These are phyloP conservation scores for Sycobia sp. DNA, from an alignment of 1,140 invertebrate species.

Conservation along the genomic window DNA sequence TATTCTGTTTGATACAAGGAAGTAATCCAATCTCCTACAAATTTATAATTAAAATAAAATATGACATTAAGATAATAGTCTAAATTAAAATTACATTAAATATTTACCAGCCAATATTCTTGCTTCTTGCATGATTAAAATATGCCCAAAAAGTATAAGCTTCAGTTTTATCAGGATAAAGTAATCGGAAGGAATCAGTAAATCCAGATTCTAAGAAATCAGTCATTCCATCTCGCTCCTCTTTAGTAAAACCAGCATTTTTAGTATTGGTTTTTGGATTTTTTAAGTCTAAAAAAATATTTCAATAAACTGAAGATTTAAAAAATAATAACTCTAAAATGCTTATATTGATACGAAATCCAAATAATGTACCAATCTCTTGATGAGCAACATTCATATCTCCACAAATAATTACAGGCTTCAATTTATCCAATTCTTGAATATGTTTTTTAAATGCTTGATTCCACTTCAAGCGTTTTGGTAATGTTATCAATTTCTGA, in stretches of 20 bases:
- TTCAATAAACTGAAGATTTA: background rate
- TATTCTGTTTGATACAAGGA: conserved; percentile 83
- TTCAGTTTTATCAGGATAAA: conserved; percentile 84
- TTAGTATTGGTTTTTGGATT: conserved; percentile 94
- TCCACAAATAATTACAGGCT: conserved; percentile 93
- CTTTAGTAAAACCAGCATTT: conserved; percentile 93
- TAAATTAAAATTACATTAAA: conserved; percentile 16
- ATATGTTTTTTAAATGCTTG: conserved; percentile 78
- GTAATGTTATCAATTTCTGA: conserved; percentile 81
- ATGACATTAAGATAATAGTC: conserved; percentile 21
- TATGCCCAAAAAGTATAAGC: conserved; percentile 97
- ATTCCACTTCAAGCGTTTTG: conserved; percentile 92
- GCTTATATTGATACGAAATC: too few relatives aligned
- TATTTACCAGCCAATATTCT: conserved; percentile 92
- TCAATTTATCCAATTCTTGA: conserved; percentile 82
- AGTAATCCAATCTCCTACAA: conserved; percentile 91
- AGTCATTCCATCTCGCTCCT: conserved; percentile 91
- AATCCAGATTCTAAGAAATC: conserved; percentile 80
- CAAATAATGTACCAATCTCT: conserved; percentile 84
- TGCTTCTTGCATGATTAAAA: conserved; percentile 80
- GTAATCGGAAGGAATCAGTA: conserved; percentile 85
- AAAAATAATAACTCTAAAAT: background rate
- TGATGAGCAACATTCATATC: conserved; percentile 97
- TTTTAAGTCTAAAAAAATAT: conserved; percentile 74
- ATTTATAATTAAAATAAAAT: conserved; percentile 27